A percentile compares a stretch with the other conserved stretches of the same genome.
Conservation (phyloP, 1,140 invertebrate species). For the Aphaenogaster ashmeadi region DNA sequence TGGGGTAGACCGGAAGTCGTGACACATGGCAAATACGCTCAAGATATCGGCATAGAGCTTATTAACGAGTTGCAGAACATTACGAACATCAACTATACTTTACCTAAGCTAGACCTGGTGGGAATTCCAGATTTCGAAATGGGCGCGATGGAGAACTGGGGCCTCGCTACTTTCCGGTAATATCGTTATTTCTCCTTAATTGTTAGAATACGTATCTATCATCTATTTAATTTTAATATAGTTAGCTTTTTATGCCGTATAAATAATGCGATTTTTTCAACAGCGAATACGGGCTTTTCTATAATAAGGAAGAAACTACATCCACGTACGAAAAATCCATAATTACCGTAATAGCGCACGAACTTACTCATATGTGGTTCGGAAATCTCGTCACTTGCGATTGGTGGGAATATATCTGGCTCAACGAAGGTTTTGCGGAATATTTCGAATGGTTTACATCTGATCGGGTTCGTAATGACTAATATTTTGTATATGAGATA, state of each 20-base stretch:
- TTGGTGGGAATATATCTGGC: constrained; percentile 91
- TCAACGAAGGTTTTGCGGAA: constrained; percentile 91
- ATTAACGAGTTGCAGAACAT: background rate
- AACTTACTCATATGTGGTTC: constrained; percentile 91
- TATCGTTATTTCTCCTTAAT: background rate
- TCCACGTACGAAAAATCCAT: constrained; percentile 85
- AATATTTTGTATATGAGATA: background rate
- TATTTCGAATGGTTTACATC: constrained; percentile 87
- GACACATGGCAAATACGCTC: constrained; percentile 87
- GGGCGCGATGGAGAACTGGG: constrained; percentile 88
- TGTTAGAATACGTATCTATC: background rate
- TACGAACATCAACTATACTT: constrained; percentile 75
- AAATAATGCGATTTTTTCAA: constrained; percentile 56
- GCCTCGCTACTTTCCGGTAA: constrained; percentile 88
- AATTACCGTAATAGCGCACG: constrained; percentile 89
- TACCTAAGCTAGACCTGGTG: constrained; percentile 90
- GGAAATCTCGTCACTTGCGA: constrained; percentile 90
- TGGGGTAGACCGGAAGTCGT: constrained; percentile 89
- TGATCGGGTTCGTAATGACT: constrained; percentile 63
- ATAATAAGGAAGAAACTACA: constrained; percentile 86
- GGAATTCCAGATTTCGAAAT: constrained; percentile 89
- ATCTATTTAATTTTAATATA: background rate
- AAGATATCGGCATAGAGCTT: constrained; percentile 85
- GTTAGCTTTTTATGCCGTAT: constrained; percentile 54
- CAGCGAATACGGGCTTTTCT: constrained; percentile 90